A percentile compares a stretch with the other conserved stretches of the same genome.
These are phyloP conservation scores for Siniperca knerii DNA, from an alignment of 2,113 vertebrate genomes.

Conservation along the genomic window DNA sequence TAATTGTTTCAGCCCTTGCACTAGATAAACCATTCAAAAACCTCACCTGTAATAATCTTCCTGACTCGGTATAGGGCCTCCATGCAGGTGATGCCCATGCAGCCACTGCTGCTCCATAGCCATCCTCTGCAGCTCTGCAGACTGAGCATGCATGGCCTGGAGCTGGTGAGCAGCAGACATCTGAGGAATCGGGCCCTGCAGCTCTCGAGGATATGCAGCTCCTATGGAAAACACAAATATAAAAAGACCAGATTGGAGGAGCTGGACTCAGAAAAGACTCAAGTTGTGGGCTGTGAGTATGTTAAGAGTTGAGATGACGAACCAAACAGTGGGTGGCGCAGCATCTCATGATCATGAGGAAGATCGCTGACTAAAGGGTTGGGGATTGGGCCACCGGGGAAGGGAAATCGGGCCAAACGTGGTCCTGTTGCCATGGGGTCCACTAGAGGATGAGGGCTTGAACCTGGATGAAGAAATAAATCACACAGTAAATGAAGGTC, in stretches of 20 bases:
- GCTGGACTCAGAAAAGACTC: neutral
- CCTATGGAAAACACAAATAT: slow-evolving; percentile 74
- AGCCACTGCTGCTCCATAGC: slow-evolving; percentile 99
- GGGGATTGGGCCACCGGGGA: slow-evolving; percentile 93
- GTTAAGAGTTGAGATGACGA: slow-evolving; percentile 60
- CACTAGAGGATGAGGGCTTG: slow-evolving; percentile 93
- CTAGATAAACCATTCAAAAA: neutral
- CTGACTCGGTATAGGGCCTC: slow-evolving; percentile 94
- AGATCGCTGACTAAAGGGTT: slow-evolving; percentile 94
- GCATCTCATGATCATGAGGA: slow-evolving; percentile 98
- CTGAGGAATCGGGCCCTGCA: slow-evolving; percentile 92
- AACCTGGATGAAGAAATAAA: slow-evolving; percentile 81
- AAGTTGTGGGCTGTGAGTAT: neutral
- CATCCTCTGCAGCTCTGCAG: slow-evolving; percentile 96
- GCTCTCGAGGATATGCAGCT: slow-evolving; percentile 92
- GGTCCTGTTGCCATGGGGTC: slow-evolving; percentile 93
- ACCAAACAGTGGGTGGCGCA: slow-evolving; percentile 98
- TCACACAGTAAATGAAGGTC: neutral
- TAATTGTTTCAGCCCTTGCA: neutral
- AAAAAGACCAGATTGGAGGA: neutral
- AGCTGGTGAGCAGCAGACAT: slow-evolving; percentile 99
- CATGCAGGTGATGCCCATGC: slow-evolving; percentile 96
- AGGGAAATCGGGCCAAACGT: slow-evolving; percentile 95
- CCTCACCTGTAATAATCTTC: slow-evolving; percentile 98
- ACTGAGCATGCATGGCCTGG: slow-evolving; percentile 99